Conservation (phyloP, 2,113 vertebrate species). For the Cololabis saira region DNA sequence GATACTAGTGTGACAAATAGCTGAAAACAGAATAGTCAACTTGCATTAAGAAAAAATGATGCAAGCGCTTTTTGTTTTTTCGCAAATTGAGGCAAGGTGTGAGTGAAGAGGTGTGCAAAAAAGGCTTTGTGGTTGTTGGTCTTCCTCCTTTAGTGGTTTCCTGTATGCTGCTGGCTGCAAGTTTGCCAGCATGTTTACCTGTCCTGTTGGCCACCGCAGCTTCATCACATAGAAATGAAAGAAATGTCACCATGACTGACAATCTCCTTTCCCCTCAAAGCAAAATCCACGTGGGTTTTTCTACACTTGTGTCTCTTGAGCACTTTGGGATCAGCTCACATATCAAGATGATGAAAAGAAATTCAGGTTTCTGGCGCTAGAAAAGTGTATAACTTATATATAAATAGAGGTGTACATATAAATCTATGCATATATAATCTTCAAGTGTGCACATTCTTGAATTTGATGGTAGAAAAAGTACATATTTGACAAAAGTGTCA, state of each 20-base stretch:
- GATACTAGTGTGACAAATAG: not conserved
- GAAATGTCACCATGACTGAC: conserved; percentile 18
- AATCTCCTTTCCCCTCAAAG: conserved; percentile 27
- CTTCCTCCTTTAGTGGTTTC: conserved; percentile 70
- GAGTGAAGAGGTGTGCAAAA: conserved; percentile 63
- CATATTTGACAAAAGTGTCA: too few species aligned
- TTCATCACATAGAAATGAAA: conserved; percentile 20
- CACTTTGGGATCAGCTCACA: not conserved
- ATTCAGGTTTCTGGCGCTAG: not conserved
- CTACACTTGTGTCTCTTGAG: not conserved
- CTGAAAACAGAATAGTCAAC: not conserved
- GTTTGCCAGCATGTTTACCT: conserved; percentile 65
- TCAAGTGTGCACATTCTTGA: too few species aligned
- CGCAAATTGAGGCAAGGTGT: conserved; percentile 62
- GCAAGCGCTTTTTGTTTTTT: conserved; percentile 50
- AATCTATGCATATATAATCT: too few species aligned
- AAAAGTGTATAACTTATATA: too few species aligned
- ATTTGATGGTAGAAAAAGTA: too few species aligned
- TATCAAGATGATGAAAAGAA: not conserved
- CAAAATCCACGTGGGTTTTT: not conserved
- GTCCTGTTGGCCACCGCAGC: conserved; percentile 60
- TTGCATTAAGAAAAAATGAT: conserved; percentile 4
- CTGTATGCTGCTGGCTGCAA: conserved; percentile 62
- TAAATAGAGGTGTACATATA: too few species aligned
- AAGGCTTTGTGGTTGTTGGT: conserved; percentile 55